Evolutionary conservation across 2,888 invertebrate genomes (phyloP), one percentile per base, ranked within the genome.

Genomic region (Amorpha juglandis): DNA sequence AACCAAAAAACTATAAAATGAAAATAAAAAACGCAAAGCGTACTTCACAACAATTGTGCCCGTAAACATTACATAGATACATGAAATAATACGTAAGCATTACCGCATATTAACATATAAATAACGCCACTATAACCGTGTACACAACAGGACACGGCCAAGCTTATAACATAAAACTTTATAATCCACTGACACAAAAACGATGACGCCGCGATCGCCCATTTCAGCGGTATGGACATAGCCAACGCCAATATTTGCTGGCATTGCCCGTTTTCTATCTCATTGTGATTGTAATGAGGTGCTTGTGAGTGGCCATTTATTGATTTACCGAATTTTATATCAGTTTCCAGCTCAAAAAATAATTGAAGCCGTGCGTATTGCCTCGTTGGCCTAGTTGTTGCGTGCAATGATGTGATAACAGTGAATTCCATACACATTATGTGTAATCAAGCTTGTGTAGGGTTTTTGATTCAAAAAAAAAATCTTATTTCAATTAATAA

Each of bases 221-320:
- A 58, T 58, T 58, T 58, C 19, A 58, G 19, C 58, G 6, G 58
- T 38, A 42, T 19, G 16, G 42, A 38, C 14, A 42, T 19, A 58
- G 16, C 55, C 35, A 72, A 69, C 66, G 70, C 75, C 74, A 81
- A 82, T 78, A 79, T 82, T 80, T 80, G 79, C 72, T 65, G 48
- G 64, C 67, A 70, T 71, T 72, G 76, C 77, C 76, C 76, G 74
- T 79, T 79, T 77, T 74, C 75, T 72, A 78, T 78, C 75, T 73
- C 77, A 80, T 81, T 82, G 74, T 75, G 72, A 77, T 71, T 75
- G 71, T 82, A 79, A 82, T 79, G 79, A 82, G 80, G 38, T 53
- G 33, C 33, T 58, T 58, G 58, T 12, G 42, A 19, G 11, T 19
- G 19, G 9, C 16, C 55, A 16, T 55, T 55, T 55, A 55, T 55